Evolutionary conservation across 2,888 invertebrate species (phyloP).

Genomic region (Frankliniella fusca): DNA sequence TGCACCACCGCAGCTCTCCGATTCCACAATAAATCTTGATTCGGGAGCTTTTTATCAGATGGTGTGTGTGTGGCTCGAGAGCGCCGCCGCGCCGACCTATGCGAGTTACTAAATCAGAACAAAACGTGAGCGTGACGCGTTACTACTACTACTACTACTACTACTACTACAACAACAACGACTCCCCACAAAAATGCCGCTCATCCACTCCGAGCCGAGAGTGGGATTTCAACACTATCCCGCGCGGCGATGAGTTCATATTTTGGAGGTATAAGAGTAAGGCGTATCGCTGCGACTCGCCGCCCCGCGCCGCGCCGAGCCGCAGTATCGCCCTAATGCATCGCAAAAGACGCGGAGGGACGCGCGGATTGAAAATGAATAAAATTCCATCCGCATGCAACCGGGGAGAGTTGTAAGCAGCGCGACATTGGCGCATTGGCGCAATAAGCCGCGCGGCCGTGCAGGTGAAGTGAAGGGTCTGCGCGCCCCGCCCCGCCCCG

Average conservation of each 20-base stretch:
- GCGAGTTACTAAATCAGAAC: conserved; percentile 10
- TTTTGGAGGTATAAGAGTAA: neutral
- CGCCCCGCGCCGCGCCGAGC: too few relatives aligned
- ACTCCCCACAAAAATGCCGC: neutral
- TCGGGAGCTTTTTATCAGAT: conserved; percentile 5
- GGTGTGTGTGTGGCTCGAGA: neutral
- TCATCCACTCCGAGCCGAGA: neutral
- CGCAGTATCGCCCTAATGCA: too few relatives aligned
- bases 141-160: neutral
- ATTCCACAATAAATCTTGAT: conserved; percentile 6
- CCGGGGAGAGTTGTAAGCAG: too few relatives aligned
- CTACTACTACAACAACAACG: neutral
- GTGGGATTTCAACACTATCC: neutral
- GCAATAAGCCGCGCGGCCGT: too few relatives aligned
- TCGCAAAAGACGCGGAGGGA: too few relatives aligned
- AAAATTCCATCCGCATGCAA: too few relatives aligned
- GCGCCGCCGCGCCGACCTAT: neutral
- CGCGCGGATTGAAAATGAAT: too few relatives aligned
- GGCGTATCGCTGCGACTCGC: too few relatives aligned
- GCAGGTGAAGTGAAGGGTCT: too few relatives aligned
- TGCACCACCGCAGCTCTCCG: neutral
- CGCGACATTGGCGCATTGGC: too few relatives aligned
- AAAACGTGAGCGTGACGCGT: neutral
- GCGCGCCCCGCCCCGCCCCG: too few relatives aligned
- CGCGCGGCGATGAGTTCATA: neutral